Base-by-base conservation (phyloP, 1,140 invertebrate genomes). In the Brachionus manjavacas region DNA sequence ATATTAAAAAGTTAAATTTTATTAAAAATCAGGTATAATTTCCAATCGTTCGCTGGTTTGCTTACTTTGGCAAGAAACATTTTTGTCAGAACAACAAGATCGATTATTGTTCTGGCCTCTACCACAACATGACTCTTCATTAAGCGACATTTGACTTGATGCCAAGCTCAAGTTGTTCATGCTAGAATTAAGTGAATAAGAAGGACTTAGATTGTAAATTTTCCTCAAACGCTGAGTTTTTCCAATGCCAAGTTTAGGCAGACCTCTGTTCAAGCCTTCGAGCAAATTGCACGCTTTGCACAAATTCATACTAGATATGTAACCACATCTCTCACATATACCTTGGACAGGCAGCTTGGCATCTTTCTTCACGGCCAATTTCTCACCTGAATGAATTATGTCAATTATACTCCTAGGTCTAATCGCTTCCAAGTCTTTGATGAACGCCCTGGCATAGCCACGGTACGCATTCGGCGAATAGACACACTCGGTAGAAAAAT, bases 401-500 rank as follows among this genome's bases (percentile, higher is more conserved):
- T 87, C 90, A 39, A 98, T 94, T 70, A 99, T 99, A 12, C 94
- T 92, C n/a, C 94, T 92, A 3, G 98, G 94, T 84, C 95, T 92
- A 70, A 98, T 93, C 90, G 94, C 94, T 89, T 99, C 98, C 86
- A 99, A 90, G 90, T 99, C 95, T 90, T 99, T 99, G 0, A 99
- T 92, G 86, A 95, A 94, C 16, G 94, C 92, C 87, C 97, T 91
- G 3, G 95, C 96, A 91, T 97, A 93, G 1, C 96, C 97, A 87
- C 96, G 88, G 88, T 99, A 99, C 0, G 98, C 96, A 91, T 99
- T 97, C 20, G 98, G 98, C 14, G 97, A 95, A 91, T 98, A 99
- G 49, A 97, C 93, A 91, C 97, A 99, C 90, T 99, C 98, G 0
- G 97, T 99, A 9, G 96, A 98, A 90, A 99, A 99, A 88, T 99